Base-by-base conservation (phyloP, 2,113 vertebrate genomes). In the Saccopteryx bilineata region DNA sequence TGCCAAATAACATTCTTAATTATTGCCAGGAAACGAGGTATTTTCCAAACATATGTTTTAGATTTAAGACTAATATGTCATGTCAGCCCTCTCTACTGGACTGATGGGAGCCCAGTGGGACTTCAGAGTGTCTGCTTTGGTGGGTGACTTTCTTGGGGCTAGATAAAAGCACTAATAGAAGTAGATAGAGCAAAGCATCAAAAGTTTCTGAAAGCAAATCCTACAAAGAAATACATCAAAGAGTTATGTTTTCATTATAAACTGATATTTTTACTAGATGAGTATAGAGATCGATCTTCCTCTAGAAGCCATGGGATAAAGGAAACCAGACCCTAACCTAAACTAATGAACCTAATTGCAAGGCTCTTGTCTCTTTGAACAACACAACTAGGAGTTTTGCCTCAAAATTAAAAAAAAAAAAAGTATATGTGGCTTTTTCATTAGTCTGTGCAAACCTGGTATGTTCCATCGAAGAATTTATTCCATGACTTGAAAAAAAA, bases 1-100 rank as follows among this genome's bases (percentile, higher is more conserved):
- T 99, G 98, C 98, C 98, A 98, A 98, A 98, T 98, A 98, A 96
- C 98, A 98, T 98, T 98, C 97, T 98, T 99, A 99, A 99, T 99
- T 99, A 99, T 98, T 99, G 98, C 98, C 98, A 99, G 99, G 98
- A 99, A 99, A 99, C 98, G 95, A 98, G 98, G 96, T 98, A 98
- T 98, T 99, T 98, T 98, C 98, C 97, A 98, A 98, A 98, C 98
- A 99, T 98, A 97, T 98, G 98, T 98, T 99, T 99, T 98, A 94
- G 95, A 98, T 99, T 99, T 99, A 97, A 98, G 96, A 98, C 98
- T 98, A 98, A 98, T 98, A 98, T 98, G 98, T 98, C 98, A 98
- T 98, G 98, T 98, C 98, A 98, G 97, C 97, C 96, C 95, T 98
- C 98, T 98, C 96, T 87, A 91, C 97, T 93, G 98, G 98, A 98